Evolutionary conservation across 2,797 vertebrate species (phyloP).

Genomic region (Takifugu ocellatus): DNA sequence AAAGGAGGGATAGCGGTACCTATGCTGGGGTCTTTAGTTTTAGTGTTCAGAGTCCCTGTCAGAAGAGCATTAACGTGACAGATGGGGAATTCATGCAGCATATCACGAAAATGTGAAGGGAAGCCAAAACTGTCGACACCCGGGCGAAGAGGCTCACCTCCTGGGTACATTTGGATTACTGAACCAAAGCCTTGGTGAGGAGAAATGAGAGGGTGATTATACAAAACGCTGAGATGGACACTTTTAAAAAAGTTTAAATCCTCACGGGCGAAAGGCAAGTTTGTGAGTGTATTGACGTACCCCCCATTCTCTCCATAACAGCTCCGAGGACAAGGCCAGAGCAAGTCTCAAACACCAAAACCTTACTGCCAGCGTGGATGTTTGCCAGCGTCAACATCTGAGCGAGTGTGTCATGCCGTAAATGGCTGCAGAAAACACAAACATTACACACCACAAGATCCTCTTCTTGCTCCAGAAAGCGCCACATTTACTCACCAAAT

Average conservation of each 20-base stretch:
- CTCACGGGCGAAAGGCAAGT: background rate
- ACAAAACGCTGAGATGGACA: conserved; percentile 15
- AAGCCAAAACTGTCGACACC: conserved; percentile 94
- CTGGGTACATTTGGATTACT: conserved; percentile 94
- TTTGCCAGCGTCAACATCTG: conserved; percentile 94
- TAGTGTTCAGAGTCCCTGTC: conserved; percentile 77
- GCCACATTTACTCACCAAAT: conserved; percentile 79
- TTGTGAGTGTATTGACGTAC: conserved; percentile 56
- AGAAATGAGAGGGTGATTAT: conserved; percentile 8
- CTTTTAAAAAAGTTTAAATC: background rate
- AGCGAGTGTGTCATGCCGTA: conserved; percentile 91
- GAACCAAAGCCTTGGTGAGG: conserved; percentile 84
- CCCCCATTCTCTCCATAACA: conserved; percentile 96
- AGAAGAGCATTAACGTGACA: conserved; percentile 88
- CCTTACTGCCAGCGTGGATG: conserved; percentile 90
- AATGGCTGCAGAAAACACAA: conserved; percentile 78
- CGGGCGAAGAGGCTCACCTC: conserved; percentile 85
- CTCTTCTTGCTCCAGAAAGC: background rate
- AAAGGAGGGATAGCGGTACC: conserved; percentile 24
- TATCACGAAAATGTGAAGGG: conserved; percentile 83
- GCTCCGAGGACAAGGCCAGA: conserved; percentile 92
- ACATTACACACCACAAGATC: background rate
- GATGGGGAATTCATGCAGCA: conserved; percentile 90
- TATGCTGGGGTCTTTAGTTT: conserved; percentile 47
- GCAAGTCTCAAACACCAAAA: conserved; percentile 93